These are phyloP conservation scores for Bryconaethiops microstoma DNA, from an alignment of 2,797 vertebrate species.

Conservation along the genomic window DNA sequence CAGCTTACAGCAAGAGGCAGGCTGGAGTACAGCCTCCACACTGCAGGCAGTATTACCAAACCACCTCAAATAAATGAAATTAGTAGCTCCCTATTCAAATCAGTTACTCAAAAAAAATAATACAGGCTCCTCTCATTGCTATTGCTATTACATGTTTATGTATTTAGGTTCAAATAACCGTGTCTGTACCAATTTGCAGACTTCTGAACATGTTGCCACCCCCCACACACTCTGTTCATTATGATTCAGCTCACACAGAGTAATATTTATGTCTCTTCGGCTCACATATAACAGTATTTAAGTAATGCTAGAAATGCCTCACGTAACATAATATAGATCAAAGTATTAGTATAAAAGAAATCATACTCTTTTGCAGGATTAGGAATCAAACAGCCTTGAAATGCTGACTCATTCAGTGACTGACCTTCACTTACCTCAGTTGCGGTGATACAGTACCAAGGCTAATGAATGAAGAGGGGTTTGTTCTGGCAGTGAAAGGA, in stretches of 20 bases:
- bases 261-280: not conserved
- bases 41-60: too few species aligned
- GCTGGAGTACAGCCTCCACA: too few species aligned
- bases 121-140: too few species aligned
- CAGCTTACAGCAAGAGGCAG: too few species aligned
- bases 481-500: not conserved
- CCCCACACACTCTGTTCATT: too few species aligned
- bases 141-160: too few species aligned
- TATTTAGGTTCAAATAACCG: too few species aligned
- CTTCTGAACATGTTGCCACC: too few species aligned
- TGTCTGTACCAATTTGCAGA: too few species aligned
- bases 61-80: too few species aligned
- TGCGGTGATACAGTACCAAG: not conserved
- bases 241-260: not conserved
- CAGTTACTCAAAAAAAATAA: too few species aligned
- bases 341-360: not conserved
- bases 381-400: not conserved
- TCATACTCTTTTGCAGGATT: not conserved
- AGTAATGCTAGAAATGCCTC: not conserved
- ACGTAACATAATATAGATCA: not conserved
- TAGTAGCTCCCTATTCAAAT: too few species aligned
- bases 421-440: conserved; percentile 14
- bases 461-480: not conserved
- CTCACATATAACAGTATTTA: not conserved
- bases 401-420: conserved; percentile 14